A percentile compares a stretch with the other conserved stretches of the same genome.
Evolutionary conservation across 2,888 invertebrate species (phyloP).

Genomic region (Abscondita cerata): DNA sequence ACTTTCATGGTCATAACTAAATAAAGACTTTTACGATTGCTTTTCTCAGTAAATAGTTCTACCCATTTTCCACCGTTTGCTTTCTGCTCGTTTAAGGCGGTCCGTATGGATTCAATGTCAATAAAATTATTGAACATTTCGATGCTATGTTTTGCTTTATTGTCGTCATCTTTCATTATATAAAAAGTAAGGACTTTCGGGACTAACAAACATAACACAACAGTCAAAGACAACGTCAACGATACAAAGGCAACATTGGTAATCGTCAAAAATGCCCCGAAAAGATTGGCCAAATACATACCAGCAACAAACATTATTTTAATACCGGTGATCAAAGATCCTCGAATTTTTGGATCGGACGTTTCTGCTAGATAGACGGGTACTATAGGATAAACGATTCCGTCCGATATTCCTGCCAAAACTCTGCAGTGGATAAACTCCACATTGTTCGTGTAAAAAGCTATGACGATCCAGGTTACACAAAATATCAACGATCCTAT

Average conservation of each 20-base stretch:
- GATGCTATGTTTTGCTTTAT: constrained; percentile 61
- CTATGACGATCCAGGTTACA: constrained; percentile 72
- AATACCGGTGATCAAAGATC: no score
- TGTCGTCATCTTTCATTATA: constrained; percentile 53
- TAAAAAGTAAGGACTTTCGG: constrained; percentile 69
- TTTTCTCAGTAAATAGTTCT: constrained; percentile 62
- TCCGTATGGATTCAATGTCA: constrained; percentile 46
- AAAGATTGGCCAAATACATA: constrained; percentile 67
- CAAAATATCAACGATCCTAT: no score
- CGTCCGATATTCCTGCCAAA: constrained; percentile 68
- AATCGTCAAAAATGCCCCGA: constrained; percentile 66
- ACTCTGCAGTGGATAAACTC: constrained; percentile 61
- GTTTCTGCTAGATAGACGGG: constrained; percentile 71
- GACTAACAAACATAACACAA: constrained; percentile 65
- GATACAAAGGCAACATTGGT: constrained; percentile 63
- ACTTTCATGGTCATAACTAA: constrained; percentile 67
- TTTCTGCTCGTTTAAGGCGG: constrained; percentile 49
- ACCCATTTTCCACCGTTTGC: constrained; percentile 53
- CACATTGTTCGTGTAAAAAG: constrained; percentile 64
- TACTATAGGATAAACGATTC: constrained; percentile 56
- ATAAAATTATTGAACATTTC: constrained; percentile 63
- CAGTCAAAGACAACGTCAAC: constrained; percentile 63
- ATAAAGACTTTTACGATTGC: constrained; percentile 67
- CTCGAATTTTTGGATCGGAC: constrained; percentile 65
- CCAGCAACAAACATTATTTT: constrained; percentile 57